Evolutionary conservation across 2,113 vertebrate species (phyloP), one percentile per base, ranked within the genome.

Genomic region (Nycticorax nycticorax): DNA sequence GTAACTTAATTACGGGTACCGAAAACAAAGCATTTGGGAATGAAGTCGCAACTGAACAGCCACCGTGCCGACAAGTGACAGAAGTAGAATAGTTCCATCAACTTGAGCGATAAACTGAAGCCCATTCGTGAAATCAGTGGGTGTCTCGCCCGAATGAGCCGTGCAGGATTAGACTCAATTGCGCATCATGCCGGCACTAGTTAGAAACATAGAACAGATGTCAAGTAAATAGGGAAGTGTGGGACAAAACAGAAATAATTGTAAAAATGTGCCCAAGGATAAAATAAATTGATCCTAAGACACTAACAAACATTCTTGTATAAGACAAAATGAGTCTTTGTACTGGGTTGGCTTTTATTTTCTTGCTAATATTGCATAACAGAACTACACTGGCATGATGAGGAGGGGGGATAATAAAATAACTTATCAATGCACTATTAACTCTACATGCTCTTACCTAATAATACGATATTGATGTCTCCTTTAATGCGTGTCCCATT

Each of bases 381-480:
- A 14, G 63, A 97, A 50, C 88, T 92, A 88, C 39, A 57, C 83
- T 93, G 94, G 96, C 69, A 22, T 89, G 94, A 95, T 87, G 96
- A 97, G 68, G 92, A 97, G 86, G 91, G 92, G 91, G 91, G 94
- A 96, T 95, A 97, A 98, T 98, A 98, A 98, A 98, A 97, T 97
- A 98, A 97, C 97, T 98, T 97, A 98, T 97, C 97, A 98, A 96
- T 97, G 98, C 98, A 89, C 97, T 98, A 98, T 98, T 98, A 98
- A 97, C 97, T 97, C 97, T 67, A 95, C 56, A 74, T 45, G 81
- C 94, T 98, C 97, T 97, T 96, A 98, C 98, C 98, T 98, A 99
- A 99, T 96, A 99, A 98, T 74, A 99, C 97, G 93, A 99, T 98
- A 98, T 98, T 98, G 97, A 99, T 99, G 96, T 98, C 98, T 96